Evolutionary conservation across 2,113 vertebrate species (phyloP).

Genomic region (Mormyrus iriodes): DNA sequence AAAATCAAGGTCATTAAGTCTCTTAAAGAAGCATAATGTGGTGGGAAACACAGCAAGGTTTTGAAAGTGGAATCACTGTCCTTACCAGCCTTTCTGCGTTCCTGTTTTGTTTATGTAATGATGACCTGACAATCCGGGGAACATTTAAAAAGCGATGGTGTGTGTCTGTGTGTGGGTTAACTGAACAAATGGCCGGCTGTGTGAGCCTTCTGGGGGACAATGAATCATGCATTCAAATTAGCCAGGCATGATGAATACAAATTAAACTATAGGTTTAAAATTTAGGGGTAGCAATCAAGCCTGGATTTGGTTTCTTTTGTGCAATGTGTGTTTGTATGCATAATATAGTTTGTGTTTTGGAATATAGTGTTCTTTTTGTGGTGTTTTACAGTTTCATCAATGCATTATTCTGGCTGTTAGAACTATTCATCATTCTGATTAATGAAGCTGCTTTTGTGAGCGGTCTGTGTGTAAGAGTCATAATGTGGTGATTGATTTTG

Average conservation of each 20-base stretch:
- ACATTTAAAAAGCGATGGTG: conserved; percentile 23
- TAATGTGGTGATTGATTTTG: conserved; percentile 63
- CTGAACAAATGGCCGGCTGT: conserved; percentile 29
- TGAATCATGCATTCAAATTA: conserved; percentile 6
- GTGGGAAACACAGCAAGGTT: conserved; percentile 56
- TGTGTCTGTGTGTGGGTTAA: conserved; percentile 20
- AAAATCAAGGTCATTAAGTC: conserved; percentile 50
- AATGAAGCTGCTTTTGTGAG: conserved; percentile 64
- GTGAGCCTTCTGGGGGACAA: conserved; percentile 17
- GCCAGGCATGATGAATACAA: conserved; percentile 10
- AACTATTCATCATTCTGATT: conserved; percentile 72
- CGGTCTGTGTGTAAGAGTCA: conserved; percentile 60
- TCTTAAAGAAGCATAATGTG: conserved; percentile 58
- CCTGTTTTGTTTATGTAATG: conserved; percentile 34
- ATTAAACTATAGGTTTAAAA: conserved; percentile 14
- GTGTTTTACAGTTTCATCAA: conserved; percentile 67
- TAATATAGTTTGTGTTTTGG: conserved; percentile 53
- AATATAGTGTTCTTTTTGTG: conserved; percentile 64
- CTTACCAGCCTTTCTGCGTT: conserved; percentile 43
- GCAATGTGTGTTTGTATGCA: background rate
- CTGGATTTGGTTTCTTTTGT: background rate
- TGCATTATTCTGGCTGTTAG: conserved; percentile 72
- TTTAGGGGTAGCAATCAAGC: background rate
- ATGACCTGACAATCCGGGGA: conserved; percentile 34
- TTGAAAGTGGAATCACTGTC: conserved; percentile 51